Evolutionary conservation across 2,888 invertebrate species (phyloP), one percentile per base, ranked within the genome.

Genomic region (Aphodius sticticus): DNA sequence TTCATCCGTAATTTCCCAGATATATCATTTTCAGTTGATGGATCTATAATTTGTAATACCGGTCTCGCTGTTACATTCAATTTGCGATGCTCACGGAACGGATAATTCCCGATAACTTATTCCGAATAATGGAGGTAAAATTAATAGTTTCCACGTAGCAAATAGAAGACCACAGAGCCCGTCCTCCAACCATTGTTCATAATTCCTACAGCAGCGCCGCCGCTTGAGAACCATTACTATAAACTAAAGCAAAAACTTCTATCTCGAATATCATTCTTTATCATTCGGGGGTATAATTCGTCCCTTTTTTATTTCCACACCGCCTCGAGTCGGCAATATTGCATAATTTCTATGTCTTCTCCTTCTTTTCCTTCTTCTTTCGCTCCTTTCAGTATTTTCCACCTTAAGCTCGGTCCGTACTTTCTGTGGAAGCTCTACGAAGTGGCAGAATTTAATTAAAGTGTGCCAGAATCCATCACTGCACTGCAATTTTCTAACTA

Each of bases 361-460:
- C 81, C 78, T 80, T 76, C 74, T 26, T 35, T 26, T 74, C 74
- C 26, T 7, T 37, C 74, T n/a, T 35, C 37, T 74, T 35, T 71
- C 71, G 71, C 15, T 16, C 71, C 26, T 35, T 26, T 12, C 80
- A 76, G 77, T n/a, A 76, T 81, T 81, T 80, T 79, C 82, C 81
- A 82, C 82, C 82, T 81, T 81, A 77, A 82, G 80, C 80, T 80
- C 78, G 37, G 71, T 69, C 36, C 70, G 79, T 53, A 35, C 77
- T 77, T 69, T 36, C 69, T 35, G 76, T 76, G 69, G 76, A 76
- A 77, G 80, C 80, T 70, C 78, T 12, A 79, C 81, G 83, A 84
- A 84, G 84, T 85, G 85, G 84, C 85, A 83, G 85, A 85, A 86
- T 86, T 86, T 86, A 86, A 86, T 86, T 86, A 86, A 85, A 85